Base-by-base conservation (phyloP, 2,797 vertebrate species). In the Chaenodraco wilsoni region DNA sequence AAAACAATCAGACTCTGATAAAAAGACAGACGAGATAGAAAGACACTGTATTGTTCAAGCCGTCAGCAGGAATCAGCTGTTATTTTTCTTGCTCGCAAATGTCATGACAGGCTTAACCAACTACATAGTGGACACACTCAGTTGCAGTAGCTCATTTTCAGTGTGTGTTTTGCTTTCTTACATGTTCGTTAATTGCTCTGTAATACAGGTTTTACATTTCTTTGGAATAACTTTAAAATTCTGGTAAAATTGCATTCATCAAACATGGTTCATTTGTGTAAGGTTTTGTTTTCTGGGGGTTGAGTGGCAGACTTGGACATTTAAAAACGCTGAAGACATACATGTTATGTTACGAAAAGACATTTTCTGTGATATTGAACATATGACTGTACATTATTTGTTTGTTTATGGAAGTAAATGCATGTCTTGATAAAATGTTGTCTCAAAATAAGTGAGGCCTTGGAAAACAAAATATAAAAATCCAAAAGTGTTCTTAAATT, bases 61-160 rank as follows among this genome's bases (percentile, higher is more conserved):
- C 13, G 87, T 99, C 61, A 96, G 93, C 91, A 96, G 95, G 90
- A 99, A 99, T 72, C 97, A 99, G 69, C 81, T 99, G 72, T 45
- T 96, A 0, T 98, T 96, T 86, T 99, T 99, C 88, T 85, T 99
- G 82, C 85, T 98, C 1, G 96, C 97, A 3, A 99, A 99, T 65
- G 3, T 98, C 54, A 92, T 96, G 91, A 99, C 98, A 1, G 98
- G 97, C 65, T 46, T 95, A 50, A 95, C 96, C 77, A 99, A 99
- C 82, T 83, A 95, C 12, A 46, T 91, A 1, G 61, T 98, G 43
- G 94, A 99, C 82, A 99, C 98, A 0, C 80, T 99, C n/a, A 93
- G 89, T 68, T 94, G 95, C 79, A 88, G 80, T 75, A 68, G 85
- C 65, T 82, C 68, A 0, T 87, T 94, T 81, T 92, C 95, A 0